Base-by-base conservation (phyloP, 2,888 invertebrate genomes). In the Blastobasis adustella region DNA sequence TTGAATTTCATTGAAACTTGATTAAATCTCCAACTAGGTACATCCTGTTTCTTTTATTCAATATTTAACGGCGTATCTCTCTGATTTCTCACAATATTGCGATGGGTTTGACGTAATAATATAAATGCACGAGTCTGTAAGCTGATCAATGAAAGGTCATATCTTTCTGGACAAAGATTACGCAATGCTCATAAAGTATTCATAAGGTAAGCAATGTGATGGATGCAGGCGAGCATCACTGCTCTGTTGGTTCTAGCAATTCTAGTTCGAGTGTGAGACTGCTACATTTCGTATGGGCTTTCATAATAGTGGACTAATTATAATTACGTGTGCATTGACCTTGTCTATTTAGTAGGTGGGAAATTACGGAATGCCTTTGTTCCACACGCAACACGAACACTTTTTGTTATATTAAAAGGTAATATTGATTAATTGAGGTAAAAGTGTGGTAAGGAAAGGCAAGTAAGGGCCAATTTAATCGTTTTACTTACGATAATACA, bases 251-350 rank as follows among this genome's bases (percentile, higher is more conserved):
- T 61, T 64, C 58, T 65, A 65, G 58, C 59, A 69, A 60, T 78
- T 76, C 63, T 60, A 52, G 61, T 66, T 64, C 57, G 61, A 54
- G 67, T 72, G 81, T 58, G 70, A 82, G 68, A 67, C 71, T 65
- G 69, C 73, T 77, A 75, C 67, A 67, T 69, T 68, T 72, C 57
- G 64, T 59, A 58, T 59, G 58, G 59, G 61, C 60, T 69, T 66
- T 59, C 67, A 66, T 68, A 63, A 70, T 66, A 61, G 55, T 63
- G 71, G 63, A 69, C 79, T 82, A 80, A 79, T 81, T 79, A 71
- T 71, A 66, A 77, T 79, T 74, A 76, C 61, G 60, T 73, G 80
- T 60, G 53, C 74, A 58, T 73, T 80, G 67, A 80, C 73, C 80
- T 67, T 63, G 49, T 40, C 51, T 47, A 48, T 53, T 23, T 23